phyloP scores from a whole-genome alignment of 2,797 vertebrate genomes.

The Cygnus olor region DNA sequence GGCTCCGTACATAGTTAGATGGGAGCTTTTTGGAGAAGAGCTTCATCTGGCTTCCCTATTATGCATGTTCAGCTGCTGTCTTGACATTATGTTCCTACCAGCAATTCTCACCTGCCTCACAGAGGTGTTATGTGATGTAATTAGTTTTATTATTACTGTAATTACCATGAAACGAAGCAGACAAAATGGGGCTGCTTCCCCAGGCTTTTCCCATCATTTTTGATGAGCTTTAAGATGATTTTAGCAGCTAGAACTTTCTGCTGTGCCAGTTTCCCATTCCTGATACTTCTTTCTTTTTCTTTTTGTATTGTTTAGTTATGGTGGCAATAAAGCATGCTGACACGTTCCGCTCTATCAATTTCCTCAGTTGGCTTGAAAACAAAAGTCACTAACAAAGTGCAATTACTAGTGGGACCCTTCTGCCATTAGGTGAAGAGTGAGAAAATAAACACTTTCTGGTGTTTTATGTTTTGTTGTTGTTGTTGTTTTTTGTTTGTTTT shows the following conservation, averaged over 20 bases:
- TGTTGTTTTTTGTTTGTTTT: too few relatives aligned
- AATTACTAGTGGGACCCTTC: neutral
- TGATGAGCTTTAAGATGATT: constrained; percentile 24
- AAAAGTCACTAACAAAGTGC: neutral
- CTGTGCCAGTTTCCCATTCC: neutral
- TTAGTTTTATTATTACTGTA: constrained; percentile 55
- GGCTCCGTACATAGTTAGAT: neutral
- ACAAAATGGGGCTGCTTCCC: constrained; percentile 15
- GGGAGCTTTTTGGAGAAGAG: neutral
- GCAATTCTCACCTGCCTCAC: constrained; percentile 40
- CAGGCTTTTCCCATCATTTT: neutral
- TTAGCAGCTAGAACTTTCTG: neutral
- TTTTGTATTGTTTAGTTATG: neutral
- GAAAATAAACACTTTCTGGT: neutral
- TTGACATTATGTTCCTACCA: constrained; percentile 40
- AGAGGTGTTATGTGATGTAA: constrained; percentile 52
- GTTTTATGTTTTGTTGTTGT: too few relatives aligned
- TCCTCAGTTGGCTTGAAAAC: neutral
- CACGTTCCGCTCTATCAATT: neutral
- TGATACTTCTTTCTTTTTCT: neutral
- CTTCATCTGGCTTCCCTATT: constrained; percentile 1
- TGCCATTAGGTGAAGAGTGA: neutral
- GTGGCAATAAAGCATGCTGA: neutral
- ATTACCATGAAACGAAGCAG: constrained; percentile 43
- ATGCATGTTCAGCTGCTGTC: constrained; percentile 27